A percentile compares a stretch with the other conserved stretches of the same genome.
Conservation (phyloP, 2,888 invertebrate species). For the Horisme vitalbata region DNA sequence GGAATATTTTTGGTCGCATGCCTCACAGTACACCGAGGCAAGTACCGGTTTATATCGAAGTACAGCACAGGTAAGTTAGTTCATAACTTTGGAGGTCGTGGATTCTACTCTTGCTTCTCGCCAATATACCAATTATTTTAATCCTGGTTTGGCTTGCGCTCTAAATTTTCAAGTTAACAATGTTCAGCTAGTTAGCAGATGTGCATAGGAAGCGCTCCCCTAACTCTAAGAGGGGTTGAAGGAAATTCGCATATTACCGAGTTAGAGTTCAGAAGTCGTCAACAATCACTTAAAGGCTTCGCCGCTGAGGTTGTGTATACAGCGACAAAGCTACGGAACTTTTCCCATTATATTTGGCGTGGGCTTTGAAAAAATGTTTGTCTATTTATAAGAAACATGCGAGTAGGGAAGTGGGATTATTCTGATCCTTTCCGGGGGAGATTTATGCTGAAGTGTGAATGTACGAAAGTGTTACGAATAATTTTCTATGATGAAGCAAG, state of each 20-base stretch:
- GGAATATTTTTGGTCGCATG: slow-evolving; percentile 17
- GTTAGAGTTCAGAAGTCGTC: slow-evolving; percentile 14
- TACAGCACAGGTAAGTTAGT: too few species aligned
- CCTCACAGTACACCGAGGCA: too few species aligned
- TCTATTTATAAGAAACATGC: background rate
- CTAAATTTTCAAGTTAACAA: too few species aligned
- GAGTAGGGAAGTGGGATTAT: slow-evolving; percentile 7
- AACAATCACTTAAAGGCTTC: slow-evolving; percentile 23
- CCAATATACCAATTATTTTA: too few species aligned
- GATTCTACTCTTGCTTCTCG: too few species aligned
- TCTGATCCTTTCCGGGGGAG: background rate
- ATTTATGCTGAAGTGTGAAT: too few species aligned
- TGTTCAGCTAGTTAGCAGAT: background rate
- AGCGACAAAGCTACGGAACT: slow-evolving; percentile 5
- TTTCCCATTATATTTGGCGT: slow-evolving; percentile 17
- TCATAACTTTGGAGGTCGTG: too few species aligned
- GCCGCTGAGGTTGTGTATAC: background rate
- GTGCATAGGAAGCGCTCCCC: background rate
- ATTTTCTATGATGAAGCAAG: too few species aligned
- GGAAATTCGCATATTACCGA: slow-evolving; percentile 12
- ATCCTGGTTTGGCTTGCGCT: too few species aligned
- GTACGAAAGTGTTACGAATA: too few species aligned
- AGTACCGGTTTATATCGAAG: too few species aligned
- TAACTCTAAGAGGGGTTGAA: background rate
- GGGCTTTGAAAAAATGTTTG: slow-evolving; percentile 8